phyloP scores from a whole-genome alignment of 2,113 vertebrate genomes.

The Irena cyanogastra region DNA sequence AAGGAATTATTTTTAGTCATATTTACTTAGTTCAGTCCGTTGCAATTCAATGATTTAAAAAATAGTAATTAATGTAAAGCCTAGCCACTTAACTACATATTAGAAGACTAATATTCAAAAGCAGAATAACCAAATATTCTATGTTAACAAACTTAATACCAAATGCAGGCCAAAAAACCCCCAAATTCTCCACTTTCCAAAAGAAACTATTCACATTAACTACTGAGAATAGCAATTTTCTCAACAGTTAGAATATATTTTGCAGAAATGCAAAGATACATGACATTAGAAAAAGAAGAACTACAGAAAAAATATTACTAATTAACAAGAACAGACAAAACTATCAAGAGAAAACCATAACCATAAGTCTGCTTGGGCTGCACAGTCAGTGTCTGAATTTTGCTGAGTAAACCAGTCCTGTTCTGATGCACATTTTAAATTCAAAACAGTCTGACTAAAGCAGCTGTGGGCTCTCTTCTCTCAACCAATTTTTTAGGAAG shows the following conservation, averaged over 20 bases:
- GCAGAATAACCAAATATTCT: neutral
- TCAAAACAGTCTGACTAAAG: neutral
- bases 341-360: neutral
- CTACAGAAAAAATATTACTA: neutral
- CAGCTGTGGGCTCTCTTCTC: neutral
- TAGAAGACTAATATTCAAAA: neutral
- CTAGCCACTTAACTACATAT: neutral
- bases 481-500: neutral
- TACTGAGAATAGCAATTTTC: neutral
- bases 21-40: neutral
- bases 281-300: neutral
- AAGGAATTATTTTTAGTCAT: neutral
- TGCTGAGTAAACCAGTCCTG: neutral
- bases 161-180: neutral
- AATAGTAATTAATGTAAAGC: neutral
- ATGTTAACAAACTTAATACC: neutral
- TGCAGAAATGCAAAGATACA: neutral
- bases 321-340: neutral
- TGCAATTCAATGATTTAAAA: neutral
- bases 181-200: neutral
- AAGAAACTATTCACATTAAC: neutral
- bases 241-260: neutral
- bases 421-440: neutral
- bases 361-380: neutral
- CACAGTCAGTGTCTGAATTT: neutral